These are phyloP conservation scores for Oreortyx pictus DNA, from an alignment of 2,797 vertebrate species.

Conservation along the genomic window DNA sequence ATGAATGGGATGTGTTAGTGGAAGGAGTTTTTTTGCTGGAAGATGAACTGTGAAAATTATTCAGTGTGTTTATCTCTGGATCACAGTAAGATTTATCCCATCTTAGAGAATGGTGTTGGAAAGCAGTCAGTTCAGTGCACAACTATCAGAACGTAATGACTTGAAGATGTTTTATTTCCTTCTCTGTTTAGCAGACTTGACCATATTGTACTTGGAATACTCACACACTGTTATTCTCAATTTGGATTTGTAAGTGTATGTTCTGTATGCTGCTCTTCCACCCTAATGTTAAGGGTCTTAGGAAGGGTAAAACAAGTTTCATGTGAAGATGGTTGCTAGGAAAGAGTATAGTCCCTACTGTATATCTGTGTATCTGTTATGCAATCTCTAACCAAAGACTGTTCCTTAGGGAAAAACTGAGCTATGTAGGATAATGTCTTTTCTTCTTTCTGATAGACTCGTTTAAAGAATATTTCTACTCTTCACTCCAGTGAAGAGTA, in stretches of 20 bases:
- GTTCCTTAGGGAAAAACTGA: neutral
- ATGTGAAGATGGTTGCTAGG: neutral
- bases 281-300: neutral
- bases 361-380: neutral
- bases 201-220: neutral
- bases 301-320: neutral
- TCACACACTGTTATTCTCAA: neutral
- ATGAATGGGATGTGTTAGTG: neutral
- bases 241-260: neutral
- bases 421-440: neutral
- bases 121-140: neutral
- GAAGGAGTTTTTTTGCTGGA: neutral
- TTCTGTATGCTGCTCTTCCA: neutral
- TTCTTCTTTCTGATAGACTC: neutral
- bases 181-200: neutral
- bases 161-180: neutral
- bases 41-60: neutral
- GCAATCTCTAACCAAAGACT: neutral
- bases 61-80: neutral
- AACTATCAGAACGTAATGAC: neutral
- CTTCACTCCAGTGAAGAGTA: neutral
- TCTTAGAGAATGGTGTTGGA: neutral
- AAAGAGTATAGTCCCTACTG: neutral
- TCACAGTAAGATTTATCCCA: neutral
- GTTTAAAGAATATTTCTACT: neutral